Base-by-base conservation (phyloP, 30 jellyfish, hydroid and myxozoan genomes). In the Aurelia sp. region DNA sequence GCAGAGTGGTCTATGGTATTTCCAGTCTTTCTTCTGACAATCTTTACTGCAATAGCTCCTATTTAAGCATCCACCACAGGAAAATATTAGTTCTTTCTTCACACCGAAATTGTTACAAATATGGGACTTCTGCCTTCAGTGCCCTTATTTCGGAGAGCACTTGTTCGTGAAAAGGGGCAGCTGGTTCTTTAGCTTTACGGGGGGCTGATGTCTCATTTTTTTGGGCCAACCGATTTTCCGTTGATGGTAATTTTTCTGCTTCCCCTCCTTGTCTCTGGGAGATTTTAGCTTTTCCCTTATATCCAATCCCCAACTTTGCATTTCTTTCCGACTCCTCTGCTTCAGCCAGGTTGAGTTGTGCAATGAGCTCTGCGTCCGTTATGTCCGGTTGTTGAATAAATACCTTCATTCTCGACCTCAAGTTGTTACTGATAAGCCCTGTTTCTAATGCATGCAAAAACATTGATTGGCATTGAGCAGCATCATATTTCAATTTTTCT, bases 391-490 rank as follows among this genome's bases (percentile, higher is more conserved):
- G 63, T 70, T 30, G 81, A 33, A 70, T 58, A 13, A 4, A 17
- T 15, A 8, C 20, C 31, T 73, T 4, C 84, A 73, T 73, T 17
- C 84, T 73, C 58, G 50, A 33, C 19, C 84, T 47, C 35, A 73
- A 19, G n/a, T 69, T 73, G 22, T 73, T 73, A 35, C 71, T 73
- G 71, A 73, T 5, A 27, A 73, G 84, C 19, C 73, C 71, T 0
- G 73, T 73, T 67, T 73, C 84, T 16, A 73, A 33, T 47, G 84
- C 71, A 61, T 73, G 84, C 40, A 73, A 35, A 51, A 73, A 73
- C 84, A 73, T 73, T 66, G 84, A 47, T 73, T 73, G 84, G 19
- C 84, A 73, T 23, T 73, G 84, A 11, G 70, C 41, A 4, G 76
- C 23, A 41, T 76, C 86, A 59, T 76, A 76, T 13, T 76, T 57